These are phyloP conservation scores for Stomorhina lunata DNA, from an alignment of 2,888 invertebrate species.

Conservation along the genomic window DNA sequence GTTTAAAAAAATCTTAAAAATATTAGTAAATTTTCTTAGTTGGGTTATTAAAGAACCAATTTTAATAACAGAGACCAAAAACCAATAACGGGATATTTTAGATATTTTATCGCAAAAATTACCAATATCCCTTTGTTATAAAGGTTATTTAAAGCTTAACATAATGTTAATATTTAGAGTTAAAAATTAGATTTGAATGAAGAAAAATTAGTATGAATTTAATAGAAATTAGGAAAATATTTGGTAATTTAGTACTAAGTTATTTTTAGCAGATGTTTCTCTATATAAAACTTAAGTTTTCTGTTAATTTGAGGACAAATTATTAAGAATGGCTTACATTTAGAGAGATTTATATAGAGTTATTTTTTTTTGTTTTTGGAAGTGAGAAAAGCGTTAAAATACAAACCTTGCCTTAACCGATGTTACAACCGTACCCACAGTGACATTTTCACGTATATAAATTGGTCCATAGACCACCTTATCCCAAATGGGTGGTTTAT, in stretches of 20 bases:
- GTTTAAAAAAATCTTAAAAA: not conserved
- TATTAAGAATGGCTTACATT: not conserved
- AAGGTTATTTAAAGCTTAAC: constrained; percentile 25
- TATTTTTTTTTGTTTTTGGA: too few species aligned
- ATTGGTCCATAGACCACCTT: constrained; percentile 97
- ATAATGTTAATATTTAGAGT: constrained; percentile 60
- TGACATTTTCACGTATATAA: constrained; percentile 99
- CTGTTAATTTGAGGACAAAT: not conserved
- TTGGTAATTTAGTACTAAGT: not conserved
- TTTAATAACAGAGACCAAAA: constrained; percentile 13
- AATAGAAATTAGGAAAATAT: constrained; percentile 5
- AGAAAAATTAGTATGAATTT: constrained; percentile 24
- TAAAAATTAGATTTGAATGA: not conserved
- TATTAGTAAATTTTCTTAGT: not conserved
- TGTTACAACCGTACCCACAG: constrained; percentile 99
- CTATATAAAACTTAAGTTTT: constrained; percentile 14
- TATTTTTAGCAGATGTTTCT: constrained; percentile 38
- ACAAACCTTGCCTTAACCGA: constrained; percentile 99
- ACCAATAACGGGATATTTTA: not conserved
- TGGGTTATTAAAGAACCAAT: not conserved
- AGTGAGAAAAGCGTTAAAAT: constrained; percentile 79
- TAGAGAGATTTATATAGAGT: constrained; percentile 7
- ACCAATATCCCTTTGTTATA: not conserved
- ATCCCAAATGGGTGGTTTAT: constrained; percentile 98
- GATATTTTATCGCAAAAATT: not conserved